Percentiles rank a stretch among this genome's conserved stretches.
Evolutionary conservation across 1,140 invertebrate genomes (phyloP).

Genomic region (Coenobita brevimanus): DNA sequence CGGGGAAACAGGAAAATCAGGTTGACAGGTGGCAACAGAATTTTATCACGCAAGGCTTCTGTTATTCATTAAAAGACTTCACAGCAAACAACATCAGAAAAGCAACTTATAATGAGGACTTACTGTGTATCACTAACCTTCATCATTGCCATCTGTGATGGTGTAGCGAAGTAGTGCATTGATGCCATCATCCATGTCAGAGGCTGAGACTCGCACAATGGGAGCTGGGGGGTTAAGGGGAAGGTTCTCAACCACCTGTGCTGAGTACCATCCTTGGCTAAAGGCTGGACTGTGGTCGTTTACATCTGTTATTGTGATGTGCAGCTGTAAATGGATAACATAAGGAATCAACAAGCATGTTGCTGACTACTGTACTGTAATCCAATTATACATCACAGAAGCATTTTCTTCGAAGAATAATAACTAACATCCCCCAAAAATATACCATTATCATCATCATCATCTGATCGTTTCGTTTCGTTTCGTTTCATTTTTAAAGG

Average conservation of each 20-base stretch:
- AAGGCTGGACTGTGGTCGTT: conserved; percentile 91
- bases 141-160: conserved; percentile 83
- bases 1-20: no score
- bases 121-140: conserved; percentile 77
- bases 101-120: no score
- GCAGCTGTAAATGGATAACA: conserved; percentile 69
- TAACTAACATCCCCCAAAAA: no score
- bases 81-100: no score
- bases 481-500: no score
- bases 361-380: neutral
- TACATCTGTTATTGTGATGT: conserved; percentile 85
- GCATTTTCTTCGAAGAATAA: no score
- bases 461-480: no score
- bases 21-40: no score
- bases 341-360: no score
- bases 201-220: conserved; percentile 84
- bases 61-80: no score
- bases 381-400: neutral
- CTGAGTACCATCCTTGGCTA: conserved; percentile 82
- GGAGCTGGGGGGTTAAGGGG: conserved; percentile 83
- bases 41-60: no score
- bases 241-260: conserved; percentile 88
- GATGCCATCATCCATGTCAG: conserved; percentile 84
- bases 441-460: no score
- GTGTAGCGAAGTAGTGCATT: conserved; percentile 84